Evolutionary conservation across 1,140 invertebrate species (phyloP).

Genomic region (Mactra quadrangularis): DNA sequence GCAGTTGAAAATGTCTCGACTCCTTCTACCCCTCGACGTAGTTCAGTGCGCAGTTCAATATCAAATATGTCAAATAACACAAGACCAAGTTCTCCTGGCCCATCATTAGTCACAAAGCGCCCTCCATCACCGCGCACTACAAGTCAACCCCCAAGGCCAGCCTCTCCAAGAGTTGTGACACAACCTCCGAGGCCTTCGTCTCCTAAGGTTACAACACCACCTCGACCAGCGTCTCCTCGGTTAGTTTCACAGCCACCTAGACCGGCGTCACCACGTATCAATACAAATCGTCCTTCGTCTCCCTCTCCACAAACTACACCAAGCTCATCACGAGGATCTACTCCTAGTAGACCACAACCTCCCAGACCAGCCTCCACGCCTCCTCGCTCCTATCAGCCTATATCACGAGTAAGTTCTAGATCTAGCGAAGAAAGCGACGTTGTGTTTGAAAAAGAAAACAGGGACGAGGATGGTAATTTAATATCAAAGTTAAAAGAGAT

Average conservation of each 20-base stretch:
- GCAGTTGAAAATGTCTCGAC: background rate
- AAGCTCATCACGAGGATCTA: constrained; percentile 51
- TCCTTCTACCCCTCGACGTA: background rate
- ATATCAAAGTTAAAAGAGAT: constrained; percentile 79
- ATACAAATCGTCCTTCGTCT: constrained; percentile 45
- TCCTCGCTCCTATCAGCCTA: constrained; percentile 62
- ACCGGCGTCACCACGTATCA: constrained; percentile 14
- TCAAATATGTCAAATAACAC: background rate
- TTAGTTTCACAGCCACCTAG: constrained; percentile 18
- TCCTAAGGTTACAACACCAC: background rate
- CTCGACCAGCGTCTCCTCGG: constrained; percentile 1
- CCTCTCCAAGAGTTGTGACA: constrained; percentile 16
- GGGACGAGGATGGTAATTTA: constrained; percentile 66
- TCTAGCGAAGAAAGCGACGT: constrained; percentile 57
- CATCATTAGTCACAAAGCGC: background rate
- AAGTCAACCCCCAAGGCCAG: background rate
- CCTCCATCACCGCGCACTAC: constrained; percentile 39
- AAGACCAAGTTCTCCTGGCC: constrained; percentile 36
- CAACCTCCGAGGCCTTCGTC: constrained; percentile 11
- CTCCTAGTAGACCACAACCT: constrained; percentile 53
- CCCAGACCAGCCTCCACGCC: constrained; percentile 65
- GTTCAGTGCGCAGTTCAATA: background rate
- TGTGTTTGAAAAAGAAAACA: constrained; percentile 57
- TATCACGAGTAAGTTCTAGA: constrained; percentile 47
- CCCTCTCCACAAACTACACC: constrained; percentile 27